Evolutionary conservation across 2,888 invertebrate genomes (phyloP).

Genomic region (Syritta pipiens): DNA sequence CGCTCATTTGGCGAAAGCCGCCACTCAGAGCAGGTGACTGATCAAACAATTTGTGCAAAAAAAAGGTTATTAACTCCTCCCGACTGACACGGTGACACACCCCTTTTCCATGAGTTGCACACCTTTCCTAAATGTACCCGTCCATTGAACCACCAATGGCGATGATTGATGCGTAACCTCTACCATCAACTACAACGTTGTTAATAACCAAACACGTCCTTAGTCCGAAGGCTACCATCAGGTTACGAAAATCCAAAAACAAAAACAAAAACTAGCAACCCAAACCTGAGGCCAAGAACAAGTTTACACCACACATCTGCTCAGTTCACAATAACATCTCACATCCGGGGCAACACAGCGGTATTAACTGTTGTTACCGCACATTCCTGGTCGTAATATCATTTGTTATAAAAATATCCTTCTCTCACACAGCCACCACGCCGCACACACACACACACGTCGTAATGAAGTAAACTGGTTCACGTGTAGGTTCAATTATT

Average conservation of each 20-base stretch:
- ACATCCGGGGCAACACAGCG: conserved; percentile 37
- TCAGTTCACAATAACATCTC: conserved; percentile 35
- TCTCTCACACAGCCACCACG: conserved; percentile 25
- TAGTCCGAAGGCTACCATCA: conserved; percentile 1
- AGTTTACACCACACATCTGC: conserved; percentile 49
- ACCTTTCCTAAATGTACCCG: too few relatives aligned
- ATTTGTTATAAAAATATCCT: conserved; percentile 55
- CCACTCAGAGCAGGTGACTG: too few relatives aligned
- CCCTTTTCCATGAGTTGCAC: too few relatives aligned
- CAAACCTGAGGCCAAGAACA: conserved; percentile 5
- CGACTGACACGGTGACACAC: too few relatives aligned
- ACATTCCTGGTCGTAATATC: conserved; percentile 4
- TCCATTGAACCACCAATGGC: conserved; percentile 18
- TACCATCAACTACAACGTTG: conserved; percentile 39
- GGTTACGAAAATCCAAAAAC: background rate
- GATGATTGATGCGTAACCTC: conserved; percentile 6
- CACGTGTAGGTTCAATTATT: conserved; percentile 59
- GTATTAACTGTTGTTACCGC: conserved; percentile 48
- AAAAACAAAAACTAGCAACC: background rate
- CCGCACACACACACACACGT: conserved; percentile 19
- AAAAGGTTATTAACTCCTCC: too few relatives aligned
- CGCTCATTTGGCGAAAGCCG: too few relatives aligned
- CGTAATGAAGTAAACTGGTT: conserved; percentile 37
- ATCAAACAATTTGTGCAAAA: too few relatives aligned
- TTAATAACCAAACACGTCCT: conserved; percentile 32